These are phyloP conservation scores for Bucorvus abyssinicus DNA, from an alignment of 2,797 vertebrate genomes.

Conservation along the genomic window DNA sequence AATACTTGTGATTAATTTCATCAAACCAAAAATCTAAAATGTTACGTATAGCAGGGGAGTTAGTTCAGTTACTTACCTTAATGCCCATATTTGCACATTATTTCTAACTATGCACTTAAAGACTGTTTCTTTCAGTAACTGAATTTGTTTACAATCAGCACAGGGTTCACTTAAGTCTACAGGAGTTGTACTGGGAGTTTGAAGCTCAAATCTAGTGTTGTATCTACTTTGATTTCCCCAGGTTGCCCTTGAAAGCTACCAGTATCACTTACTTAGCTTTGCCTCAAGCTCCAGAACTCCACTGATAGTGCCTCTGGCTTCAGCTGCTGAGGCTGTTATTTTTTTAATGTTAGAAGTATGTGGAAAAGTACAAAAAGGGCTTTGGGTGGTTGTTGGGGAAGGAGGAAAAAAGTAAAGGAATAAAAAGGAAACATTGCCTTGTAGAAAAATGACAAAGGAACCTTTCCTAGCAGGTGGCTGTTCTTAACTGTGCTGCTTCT, in stretches of 20 bases:
- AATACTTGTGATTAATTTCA: conserved; percentile 38
- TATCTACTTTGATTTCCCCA: neutral
- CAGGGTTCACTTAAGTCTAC: neutral
- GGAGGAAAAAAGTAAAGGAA: neutral
- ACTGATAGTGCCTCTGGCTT: neutral
- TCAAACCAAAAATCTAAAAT: conserved; percentile 55
- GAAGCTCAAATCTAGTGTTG: conserved; percentile 26
- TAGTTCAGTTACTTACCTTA: conserved; percentile 50
- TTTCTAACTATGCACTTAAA: conserved; percentile 77
- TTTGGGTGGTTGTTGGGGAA: neutral
- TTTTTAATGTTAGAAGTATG: neutral
- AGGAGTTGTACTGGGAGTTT: neutral
- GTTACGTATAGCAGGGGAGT: neutral
- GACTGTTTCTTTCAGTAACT: conserved; percentile 50
- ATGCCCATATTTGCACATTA: conserved; percentile 70
- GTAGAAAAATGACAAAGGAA: neutral
- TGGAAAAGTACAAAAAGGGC: neutral
- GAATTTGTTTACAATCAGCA: conserved; percentile 38
- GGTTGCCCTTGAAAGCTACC: neutral
- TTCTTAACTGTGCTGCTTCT: neutral
- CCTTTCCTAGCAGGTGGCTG: neutral
- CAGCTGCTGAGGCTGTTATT: neutral
- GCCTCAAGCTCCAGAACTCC: neutral
- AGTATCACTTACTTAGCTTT: neutral
- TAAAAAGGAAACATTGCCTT: neutral